Evolutionary conservation across 1,140 invertebrate species (phyloP).

Genomic region (Diorhabda elongata): DNA sequence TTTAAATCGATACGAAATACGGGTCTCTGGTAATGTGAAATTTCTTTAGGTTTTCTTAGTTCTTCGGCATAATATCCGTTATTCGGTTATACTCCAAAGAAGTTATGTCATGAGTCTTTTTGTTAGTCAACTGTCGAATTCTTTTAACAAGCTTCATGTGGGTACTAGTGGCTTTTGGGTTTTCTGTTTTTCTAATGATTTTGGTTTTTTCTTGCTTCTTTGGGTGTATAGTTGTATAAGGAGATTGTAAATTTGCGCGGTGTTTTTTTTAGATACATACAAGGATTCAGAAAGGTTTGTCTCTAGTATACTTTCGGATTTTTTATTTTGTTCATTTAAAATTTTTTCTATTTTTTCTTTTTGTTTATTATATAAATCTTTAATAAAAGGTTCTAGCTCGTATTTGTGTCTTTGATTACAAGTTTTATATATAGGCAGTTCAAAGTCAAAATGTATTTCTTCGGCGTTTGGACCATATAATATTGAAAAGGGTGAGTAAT

Average conservation of each 20-base stretch:
- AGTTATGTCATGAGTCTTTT: no score
- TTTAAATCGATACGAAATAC: no score
- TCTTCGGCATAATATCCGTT: no score
- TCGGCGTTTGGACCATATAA: slow-evolving; percentile 1
- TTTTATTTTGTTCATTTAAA: background rate
- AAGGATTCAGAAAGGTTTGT: background rate
- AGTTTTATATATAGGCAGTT: background rate
- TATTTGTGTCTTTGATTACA: slow-evolving; percentile 10
- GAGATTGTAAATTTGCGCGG: background rate
- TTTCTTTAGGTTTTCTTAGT: no score
- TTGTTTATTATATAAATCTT: slow-evolving; percentile 3
- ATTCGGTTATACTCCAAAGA: no score
- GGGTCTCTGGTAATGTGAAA: no score
- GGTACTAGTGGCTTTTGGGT: no score
- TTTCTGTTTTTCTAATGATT: no score
- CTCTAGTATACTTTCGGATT: background rate
- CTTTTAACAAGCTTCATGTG: no score
- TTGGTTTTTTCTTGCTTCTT: no score
- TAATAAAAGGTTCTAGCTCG: slow-evolving; percentile 6
- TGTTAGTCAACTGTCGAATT: no score
- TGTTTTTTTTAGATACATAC: background rate
- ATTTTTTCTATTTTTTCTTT: background rate
- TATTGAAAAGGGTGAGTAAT: slow-evolving; percentile 15
- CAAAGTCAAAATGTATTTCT: background rate
- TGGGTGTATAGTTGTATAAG: no score